These are phyloP conservation scores for Microplitis manilae DNA, from an alignment of 2,888 invertebrate species.

Conservation along the genomic window DNA sequence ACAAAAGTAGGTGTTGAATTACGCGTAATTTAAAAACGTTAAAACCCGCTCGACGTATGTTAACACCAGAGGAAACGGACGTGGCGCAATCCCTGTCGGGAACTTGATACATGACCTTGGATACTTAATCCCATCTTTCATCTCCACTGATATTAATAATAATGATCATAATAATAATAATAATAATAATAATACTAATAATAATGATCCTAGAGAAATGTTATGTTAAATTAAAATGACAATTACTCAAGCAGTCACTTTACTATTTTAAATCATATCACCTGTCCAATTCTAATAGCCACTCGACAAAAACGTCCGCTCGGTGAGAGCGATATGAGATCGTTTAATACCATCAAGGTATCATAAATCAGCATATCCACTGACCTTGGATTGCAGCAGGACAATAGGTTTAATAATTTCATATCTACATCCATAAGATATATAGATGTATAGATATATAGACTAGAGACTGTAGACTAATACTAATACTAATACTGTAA, in stretches of 20 bases:
- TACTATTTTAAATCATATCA: slow-evolving; percentile 1
- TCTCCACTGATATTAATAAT: slow-evolving; percentile 3
- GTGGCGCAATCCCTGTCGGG: slow-evolving; percentile 56
- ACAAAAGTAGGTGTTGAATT: slow-evolving; percentile 33
- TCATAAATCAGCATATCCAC: slow-evolving; percentile 62
- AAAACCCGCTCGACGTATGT: slow-evolving; percentile 4
- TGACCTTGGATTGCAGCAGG: slow-evolving; percentile 59
- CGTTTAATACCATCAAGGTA: slow-evolving; percentile 54
- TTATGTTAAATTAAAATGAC: neutral
- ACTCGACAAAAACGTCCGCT: slow-evolving; percentile 3
- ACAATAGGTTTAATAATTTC: slow-evolving; percentile 35
- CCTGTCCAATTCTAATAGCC: slow-evolving; percentile 7
- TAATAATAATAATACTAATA: neutral
- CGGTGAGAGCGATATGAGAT: slow-evolving; percentile 24
- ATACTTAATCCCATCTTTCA: slow-evolving; percentile 9
- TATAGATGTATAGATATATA: neutral
- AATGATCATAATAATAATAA: neutral
- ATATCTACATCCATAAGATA: neutral
- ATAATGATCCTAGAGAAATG: neutral
- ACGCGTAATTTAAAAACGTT: slow-evolving; percentile 30
- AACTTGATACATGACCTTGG: slow-evolving; percentile 70
- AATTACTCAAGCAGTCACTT: too few species aligned
- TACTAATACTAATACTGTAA: neutral
- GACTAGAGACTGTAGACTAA: neutral
- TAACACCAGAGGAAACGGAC: slow-evolving; percentile 53